Percentiles rank a stretch among this genome's conserved stretches.
These are phyloP conservation scores for Branchellion lobata DNA, from an alignment of 2,888 invertebrate genomes.

Conservation along the genomic window DNA sequence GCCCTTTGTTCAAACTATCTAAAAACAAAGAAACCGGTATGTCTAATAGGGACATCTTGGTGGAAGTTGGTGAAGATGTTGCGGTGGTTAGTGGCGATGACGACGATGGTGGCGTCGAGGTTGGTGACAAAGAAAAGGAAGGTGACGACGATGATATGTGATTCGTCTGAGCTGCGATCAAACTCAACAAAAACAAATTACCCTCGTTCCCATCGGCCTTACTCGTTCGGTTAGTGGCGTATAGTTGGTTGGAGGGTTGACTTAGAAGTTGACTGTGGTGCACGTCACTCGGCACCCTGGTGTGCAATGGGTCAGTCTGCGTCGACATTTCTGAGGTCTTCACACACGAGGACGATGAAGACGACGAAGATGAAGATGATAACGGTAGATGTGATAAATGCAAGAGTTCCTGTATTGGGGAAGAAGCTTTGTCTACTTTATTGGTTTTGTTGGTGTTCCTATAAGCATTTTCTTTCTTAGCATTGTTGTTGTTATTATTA, in stretches of 20 bases:
- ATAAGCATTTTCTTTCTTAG: not conserved
- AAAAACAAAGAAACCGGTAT: not conserved
- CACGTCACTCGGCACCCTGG: too few relatives aligned
- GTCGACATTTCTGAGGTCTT: not conserved
- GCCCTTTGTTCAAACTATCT: not conserved
- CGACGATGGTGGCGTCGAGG: too few relatives aligned
- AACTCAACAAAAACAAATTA: slow-evolving; percentile 16
- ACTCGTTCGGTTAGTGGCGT: too few relatives aligned
- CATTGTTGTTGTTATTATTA: too few relatives aligned
- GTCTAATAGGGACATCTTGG: not conserved
- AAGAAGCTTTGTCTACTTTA: slow-evolving; percentile 6
- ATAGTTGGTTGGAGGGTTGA: too few relatives aligned
- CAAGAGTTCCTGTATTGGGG: not conserved
- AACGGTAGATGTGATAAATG: too few relatives aligned
- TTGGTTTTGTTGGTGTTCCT: not conserved
- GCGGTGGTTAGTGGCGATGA: too few relatives aligned
- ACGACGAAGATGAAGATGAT: not conserved
- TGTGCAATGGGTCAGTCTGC: too few relatives aligned
- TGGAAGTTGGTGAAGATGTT: not conserved
- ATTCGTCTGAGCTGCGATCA: not conserved
- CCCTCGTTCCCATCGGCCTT: not conserved
- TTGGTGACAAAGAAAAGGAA: not conserved
- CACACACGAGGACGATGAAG: not conserved
- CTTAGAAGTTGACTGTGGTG: too few relatives aligned
- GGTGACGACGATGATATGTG: not conserved